Conservation (phyloP, 2,113 vertebrate genomes). For the Callochromis pleurospilus region DNA sequence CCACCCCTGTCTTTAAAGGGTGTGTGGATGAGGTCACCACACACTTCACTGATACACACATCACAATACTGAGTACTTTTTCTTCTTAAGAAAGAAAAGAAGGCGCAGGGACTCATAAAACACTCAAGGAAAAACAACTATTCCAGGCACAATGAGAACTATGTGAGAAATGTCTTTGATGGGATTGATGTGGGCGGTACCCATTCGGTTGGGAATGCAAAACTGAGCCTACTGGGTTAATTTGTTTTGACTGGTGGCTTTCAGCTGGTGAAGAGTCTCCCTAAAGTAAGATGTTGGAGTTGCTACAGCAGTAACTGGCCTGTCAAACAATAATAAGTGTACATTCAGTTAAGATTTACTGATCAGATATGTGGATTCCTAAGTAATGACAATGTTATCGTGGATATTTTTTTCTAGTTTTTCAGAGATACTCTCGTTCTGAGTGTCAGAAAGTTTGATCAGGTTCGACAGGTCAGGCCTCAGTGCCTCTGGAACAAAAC, state of each 20-base stretch:
- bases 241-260: not conserved
- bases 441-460: not conserved
- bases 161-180: slow-evolving; percentile 45
- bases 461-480: not conserved
- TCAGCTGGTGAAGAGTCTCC: not conserved
- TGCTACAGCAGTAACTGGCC: not conserved
- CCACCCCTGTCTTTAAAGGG: not conserved
- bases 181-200: slow-evolving; percentile 23
- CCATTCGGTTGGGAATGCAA: slow-evolving; percentile 5
- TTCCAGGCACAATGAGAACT: slow-evolving; percentile 45
- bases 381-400: not conserved
- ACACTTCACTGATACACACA: not conserved
- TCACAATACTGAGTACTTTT: not conserved
- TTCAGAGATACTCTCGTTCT: not conserved
- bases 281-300: not conserved
- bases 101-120: not conserved
- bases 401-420: not conserved
- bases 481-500: not conserved
- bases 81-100: not conserved
- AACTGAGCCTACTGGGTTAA: slow-evolving; percentile 8
- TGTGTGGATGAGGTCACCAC: not conserved
- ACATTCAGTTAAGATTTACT: not conserved
- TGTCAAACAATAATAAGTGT: not conserved
- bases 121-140: slow-evolving; percentile 17
- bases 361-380: not conserved